Percentiles rank a stretch among this genome's conserved stretches.
These are phyloP conservation scores for Rhingia campestris DNA, from an alignment of 2,888 invertebrate species.

Conservation along the genomic window DNA sequence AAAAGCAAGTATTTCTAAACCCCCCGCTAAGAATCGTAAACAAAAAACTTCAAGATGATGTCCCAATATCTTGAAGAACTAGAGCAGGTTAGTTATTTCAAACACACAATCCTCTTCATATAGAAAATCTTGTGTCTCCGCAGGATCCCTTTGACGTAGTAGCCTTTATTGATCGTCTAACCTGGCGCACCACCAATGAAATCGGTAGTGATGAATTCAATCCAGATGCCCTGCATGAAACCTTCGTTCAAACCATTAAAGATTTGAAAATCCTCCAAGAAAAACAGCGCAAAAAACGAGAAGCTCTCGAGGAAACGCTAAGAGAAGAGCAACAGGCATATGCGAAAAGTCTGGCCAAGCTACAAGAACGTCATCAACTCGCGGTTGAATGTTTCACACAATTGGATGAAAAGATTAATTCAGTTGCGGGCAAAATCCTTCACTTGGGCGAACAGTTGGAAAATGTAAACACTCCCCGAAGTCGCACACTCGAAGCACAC, in stretches of 20 bases:
- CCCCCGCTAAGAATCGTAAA: neutral
- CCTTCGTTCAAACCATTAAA: slow-evolving; percentile 96
- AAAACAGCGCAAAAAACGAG: slow-evolving; percentile 92
- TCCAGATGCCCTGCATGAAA: slow-evolving; percentile 93
- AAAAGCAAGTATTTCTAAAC: neutral
- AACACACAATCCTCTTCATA: neutral
- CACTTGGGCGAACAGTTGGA: slow-evolving; percentile 99
- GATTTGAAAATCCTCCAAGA: slow-evolving; percentile 90
- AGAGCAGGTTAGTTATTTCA: slow-evolving; percentile 87
- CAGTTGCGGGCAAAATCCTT: slow-evolving; percentile 97
- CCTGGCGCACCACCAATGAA: slow-evolving; percentile 94
- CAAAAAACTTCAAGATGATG: slow-evolving; percentile 87
- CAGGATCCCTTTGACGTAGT: slow-evolving; percentile 98
- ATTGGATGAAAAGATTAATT: slow-evolving; percentile 96
- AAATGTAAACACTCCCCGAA: slow-evolving; percentile 96
- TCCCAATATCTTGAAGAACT: slow-evolving; percentile 94
- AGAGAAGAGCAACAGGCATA: slow-evolving; percentile 94
- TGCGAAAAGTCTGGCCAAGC: slow-evolving; percentile 90
- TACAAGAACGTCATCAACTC: slow-evolving; percentile 93
- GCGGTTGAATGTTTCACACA: slow-evolving; percentile 95
- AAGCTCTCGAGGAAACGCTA: slow-evolving; percentile 90
- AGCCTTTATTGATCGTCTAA: slow-evolving; percentile 98
- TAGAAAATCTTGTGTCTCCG: slow-evolving; percentile 74
- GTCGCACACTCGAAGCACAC: slow-evolving; percentile 97
- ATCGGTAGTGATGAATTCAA: slow-evolving; percentile 89